These are phyloP conservation scores for Eurypyga helias DNA, from an alignment of 2,113 vertebrate genomes.

Conservation along the genomic window DNA sequence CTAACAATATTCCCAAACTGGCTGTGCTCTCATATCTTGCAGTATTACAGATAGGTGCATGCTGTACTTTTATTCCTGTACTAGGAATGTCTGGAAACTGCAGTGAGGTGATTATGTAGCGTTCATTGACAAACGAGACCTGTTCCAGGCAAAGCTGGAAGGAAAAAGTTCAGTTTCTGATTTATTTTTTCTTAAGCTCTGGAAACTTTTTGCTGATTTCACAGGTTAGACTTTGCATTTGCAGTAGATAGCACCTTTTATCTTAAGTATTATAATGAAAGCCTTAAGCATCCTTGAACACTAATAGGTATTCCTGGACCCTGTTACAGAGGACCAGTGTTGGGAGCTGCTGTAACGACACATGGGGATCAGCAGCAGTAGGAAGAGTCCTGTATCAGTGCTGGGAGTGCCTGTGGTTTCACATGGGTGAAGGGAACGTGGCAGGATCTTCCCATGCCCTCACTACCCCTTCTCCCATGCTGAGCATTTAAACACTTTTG, in stretches of 20 bases:
- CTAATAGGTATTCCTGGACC: not conserved
- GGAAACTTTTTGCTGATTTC: conserved; percentile 16
- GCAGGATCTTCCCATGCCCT: not conserved
- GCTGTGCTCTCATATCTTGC: conserved; percentile 47
- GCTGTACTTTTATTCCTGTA: not conserved
- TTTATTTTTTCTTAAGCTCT: not conserved
- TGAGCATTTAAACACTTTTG: not conserved
- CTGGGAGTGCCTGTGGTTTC: not conserved
- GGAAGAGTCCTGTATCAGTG: not conserved
- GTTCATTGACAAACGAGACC: not conserved
- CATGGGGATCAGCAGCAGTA: not conserved
- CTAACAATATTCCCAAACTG: conserved; percentile 71
- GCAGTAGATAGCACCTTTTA: not conserved
- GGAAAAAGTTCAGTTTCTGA: not conserved
- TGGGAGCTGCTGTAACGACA: not conserved
- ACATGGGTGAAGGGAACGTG: not conserved
- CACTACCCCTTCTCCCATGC: not conserved
- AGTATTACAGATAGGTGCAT: not conserved
- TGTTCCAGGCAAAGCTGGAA: conserved; percentile 7
- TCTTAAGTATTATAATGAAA: not conserved
- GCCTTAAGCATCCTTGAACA: not conserved
- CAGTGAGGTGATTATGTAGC: not conserved
- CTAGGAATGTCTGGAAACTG: not conserved
- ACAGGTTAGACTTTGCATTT: not conserved
- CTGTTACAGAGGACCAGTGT: not conserved